Percentiles rank a stretch among this genome's conserved stretches.
These are phyloP conservation scores for Tethea ocularis DNA, from an alignment of 2,888 invertebrate genomes.

Conservation along the genomic window DNA sequence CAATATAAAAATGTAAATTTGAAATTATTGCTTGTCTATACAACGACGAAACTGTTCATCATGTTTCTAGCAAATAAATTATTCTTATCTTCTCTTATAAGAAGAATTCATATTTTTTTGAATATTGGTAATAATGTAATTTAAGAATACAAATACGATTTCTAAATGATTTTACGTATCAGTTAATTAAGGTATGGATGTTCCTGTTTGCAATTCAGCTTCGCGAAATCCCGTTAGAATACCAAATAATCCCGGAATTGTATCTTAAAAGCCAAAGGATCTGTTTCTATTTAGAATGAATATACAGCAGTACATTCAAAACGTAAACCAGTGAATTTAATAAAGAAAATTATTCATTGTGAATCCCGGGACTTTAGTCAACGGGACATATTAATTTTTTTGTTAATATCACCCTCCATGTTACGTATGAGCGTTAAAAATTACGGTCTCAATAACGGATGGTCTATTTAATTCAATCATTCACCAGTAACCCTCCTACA, in stretches of 20 bases:
- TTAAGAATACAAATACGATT: background rate
- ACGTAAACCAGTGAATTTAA: background rate
- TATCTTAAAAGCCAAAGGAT: background rate
- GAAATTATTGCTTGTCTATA: no score
- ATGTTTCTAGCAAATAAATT: no score
- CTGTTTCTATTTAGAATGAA: background rate
- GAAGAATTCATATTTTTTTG: no score
- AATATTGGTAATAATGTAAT: no score
- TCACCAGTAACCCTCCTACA: constrained; percentile 20
- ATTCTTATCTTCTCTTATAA: no score
- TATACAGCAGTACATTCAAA: background rate
- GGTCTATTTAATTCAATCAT: constrained; percentile 35
- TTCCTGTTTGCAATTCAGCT: background rate
- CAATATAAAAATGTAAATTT: no score
- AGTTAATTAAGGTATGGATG: background rate
- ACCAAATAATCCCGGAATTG: background rate
- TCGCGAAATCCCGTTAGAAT: background rate
- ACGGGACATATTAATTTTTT: background rate
- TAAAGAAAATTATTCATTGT: background rate
- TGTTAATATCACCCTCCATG: background rate
- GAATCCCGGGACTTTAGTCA: background rate
- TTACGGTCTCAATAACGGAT: constrained; percentile 14
- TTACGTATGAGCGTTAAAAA: constrained; percentile 8
- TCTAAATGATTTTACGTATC: background rate
- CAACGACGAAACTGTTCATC: no score